These are phyloP conservation scores for Tympanoctomys barrerae DNA, from an alignment of 2,797 vertebrate genomes.

Conservation along the genomic window DNA sequence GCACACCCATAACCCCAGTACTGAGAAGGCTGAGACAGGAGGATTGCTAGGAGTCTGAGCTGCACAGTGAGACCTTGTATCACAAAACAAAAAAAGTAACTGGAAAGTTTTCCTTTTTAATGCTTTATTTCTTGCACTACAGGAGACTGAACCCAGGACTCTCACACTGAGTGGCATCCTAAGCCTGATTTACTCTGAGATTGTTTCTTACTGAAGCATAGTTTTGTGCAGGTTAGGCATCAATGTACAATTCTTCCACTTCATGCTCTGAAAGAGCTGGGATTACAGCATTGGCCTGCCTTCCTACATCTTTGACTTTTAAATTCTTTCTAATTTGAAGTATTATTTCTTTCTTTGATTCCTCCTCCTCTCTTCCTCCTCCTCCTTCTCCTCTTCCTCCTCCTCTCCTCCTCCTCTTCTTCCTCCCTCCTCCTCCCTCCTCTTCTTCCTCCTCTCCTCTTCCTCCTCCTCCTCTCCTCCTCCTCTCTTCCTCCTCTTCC, in stretches of 20 bases:
- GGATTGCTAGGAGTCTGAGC: no score
- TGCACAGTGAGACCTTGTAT: no score
- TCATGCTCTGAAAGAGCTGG: not conserved
- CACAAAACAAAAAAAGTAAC: not conserved
- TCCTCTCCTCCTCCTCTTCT: no score
- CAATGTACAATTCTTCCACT: not conserved
- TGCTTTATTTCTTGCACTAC: not conserved
- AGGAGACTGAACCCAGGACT: not conserved
- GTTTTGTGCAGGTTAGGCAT: not conserved
- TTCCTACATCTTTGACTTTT: not conserved
- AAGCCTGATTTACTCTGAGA: not conserved
- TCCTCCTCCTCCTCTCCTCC: no score
- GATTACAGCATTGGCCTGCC: not conserved
- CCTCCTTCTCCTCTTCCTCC: no score
- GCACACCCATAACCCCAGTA: no score
- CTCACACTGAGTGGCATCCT: not conserved
- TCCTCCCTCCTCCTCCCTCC: no score
- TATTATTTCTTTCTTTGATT: not conserved
- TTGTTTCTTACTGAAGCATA: not conserved
- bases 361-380: no score
- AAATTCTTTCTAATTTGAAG: not conserved
- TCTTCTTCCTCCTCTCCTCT: no score
- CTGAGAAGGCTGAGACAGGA: no score
- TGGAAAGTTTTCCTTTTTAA: not conserved
- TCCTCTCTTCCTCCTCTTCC: fast-evolving